Conservation (phyloP, 2,797 vertebrate species). For the Loris lydekkerianus region DNA sequence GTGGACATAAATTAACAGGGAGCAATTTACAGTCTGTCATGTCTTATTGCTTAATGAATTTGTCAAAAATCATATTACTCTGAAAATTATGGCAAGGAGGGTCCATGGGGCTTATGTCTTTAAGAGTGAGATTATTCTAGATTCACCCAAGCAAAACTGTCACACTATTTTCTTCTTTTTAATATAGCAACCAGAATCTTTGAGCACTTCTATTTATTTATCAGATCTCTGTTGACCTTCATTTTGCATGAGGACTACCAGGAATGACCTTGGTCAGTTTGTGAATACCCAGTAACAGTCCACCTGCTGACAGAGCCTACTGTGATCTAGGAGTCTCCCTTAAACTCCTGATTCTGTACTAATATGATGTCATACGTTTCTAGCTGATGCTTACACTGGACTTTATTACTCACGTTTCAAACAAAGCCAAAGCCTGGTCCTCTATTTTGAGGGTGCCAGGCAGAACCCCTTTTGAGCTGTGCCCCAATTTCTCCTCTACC, state of each 20-base stretch:
- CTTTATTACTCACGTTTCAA: slow-evolving; percentile 57
- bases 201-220: slow-evolving; percentile 71
- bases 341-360: slow-evolving; percentile 53
- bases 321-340: slow-evolving; percentile 66
- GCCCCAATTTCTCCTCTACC: background rate
- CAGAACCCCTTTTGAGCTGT: background rate
- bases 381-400: slow-evolving; percentile 25
- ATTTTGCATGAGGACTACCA: slow-evolving; percentile 63
- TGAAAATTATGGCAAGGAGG: slow-evolving; percentile 87
- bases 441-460: slow-evolving; percentile 21
- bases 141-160: slow-evolving; percentile 69
- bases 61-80: slow-evolving; percentile 89
- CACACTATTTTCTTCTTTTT: slow-evolving; percentile 72
- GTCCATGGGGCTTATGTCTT: slow-evolving; percentile 84
- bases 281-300: slow-evolving; percentile 60
- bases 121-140: slow-evolving; percentile 78
- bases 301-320: slow-evolving; percentile 74
- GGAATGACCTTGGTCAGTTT: slow-evolving; percentile 63
- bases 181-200: slow-evolving; percentile 53
- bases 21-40: slow-evolving; percentile 91
- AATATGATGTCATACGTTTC: slow-evolving; percentile 57
- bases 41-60: slow-evolving; percentile 92
- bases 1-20: slow-evolving; percentile 89
- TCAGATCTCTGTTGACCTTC: slow-evolving; percentile 70
- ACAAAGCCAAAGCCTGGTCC: slow-evolving; percentile 60